Percentiles rank a stretch among this genome's conserved stretches.
phyloP scores from a whole-genome alignment of 2,888 invertebrate genomes.

The Polietes domitor region DNA sequence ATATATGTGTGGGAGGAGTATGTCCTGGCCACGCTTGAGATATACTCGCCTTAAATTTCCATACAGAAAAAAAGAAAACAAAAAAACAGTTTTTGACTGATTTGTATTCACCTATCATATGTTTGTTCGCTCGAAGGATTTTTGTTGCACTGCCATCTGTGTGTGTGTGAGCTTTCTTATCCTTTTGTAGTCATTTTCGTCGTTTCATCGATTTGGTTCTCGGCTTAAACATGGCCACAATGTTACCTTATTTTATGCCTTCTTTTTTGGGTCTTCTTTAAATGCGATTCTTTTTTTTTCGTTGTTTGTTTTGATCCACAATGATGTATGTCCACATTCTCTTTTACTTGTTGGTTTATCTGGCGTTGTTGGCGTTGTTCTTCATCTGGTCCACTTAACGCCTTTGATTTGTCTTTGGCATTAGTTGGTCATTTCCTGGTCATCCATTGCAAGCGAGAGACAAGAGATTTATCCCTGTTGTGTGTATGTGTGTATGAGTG shows the following conservation, averaged over 20 bases:
- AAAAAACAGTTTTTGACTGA: neutral
- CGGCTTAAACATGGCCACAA: conserved; percentile 16
- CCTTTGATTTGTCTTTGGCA: conserved; percentile 33
- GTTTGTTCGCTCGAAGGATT: neutral
- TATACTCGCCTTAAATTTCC: neutral
- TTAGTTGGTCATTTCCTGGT: conserved; percentile 38
- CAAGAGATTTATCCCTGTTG: neutral
- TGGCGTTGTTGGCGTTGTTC: neutral
- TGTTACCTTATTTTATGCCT: neutral
- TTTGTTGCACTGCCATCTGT: neutral
- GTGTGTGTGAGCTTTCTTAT: neutral
- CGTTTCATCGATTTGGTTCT: neutral
- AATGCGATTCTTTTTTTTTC: neutral
- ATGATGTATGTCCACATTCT: conserved; percentile 33
- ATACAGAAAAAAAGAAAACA: neutral
- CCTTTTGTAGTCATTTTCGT: neutral
- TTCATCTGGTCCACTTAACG: conserved; percentile 15
- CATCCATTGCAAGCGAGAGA: conserved; percentile 31
- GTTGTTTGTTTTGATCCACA: neutral
- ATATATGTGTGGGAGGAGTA: too few relatives aligned
- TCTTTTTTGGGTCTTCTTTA: neutral
- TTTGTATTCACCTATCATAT: conserved; percentile 31
- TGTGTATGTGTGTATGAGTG: neutral
- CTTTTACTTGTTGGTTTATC: neutral
- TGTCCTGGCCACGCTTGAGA: too few relatives aligned